Conservation (phyloP, 2,113 vertebrate species). For the Elephas maximus region DNA sequence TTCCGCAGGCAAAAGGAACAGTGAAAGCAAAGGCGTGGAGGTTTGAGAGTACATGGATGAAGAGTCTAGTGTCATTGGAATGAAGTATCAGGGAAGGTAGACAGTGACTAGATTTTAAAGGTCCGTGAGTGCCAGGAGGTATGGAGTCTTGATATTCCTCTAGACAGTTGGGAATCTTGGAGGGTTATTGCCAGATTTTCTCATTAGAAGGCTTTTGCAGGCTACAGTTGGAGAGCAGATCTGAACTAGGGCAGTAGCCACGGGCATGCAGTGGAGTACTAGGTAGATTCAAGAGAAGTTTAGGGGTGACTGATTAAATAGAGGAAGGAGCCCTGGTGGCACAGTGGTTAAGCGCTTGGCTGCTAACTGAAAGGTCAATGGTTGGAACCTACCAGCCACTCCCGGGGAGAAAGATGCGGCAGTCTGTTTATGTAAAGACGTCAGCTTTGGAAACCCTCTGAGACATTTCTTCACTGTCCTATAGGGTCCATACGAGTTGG, state of each 20-base stretch:
- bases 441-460: background rate
- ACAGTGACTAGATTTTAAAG: background rate
- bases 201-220: background rate
- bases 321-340: background rate
- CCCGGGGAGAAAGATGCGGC: background rate
- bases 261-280: background rate
- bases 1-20: background rate
- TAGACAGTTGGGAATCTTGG: background rate
- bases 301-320: background rate
- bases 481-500: too few species aligned
- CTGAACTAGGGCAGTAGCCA: background rate
- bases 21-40: background rate
- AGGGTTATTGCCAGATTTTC: background rate
- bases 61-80: background rate
- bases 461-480: background rate
- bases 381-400: background rate
- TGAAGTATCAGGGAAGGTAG: background rate
- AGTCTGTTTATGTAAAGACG: background rate
- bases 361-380: background rate
- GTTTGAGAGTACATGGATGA: background rate
- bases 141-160: background rate
- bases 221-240: background rate
- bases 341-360: background rate
- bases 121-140: background rate
- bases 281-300: background rate